phyloP scores from a whole-genome alignment of 2,888 invertebrate species.

The Prionchulus punctatus region DNA sequence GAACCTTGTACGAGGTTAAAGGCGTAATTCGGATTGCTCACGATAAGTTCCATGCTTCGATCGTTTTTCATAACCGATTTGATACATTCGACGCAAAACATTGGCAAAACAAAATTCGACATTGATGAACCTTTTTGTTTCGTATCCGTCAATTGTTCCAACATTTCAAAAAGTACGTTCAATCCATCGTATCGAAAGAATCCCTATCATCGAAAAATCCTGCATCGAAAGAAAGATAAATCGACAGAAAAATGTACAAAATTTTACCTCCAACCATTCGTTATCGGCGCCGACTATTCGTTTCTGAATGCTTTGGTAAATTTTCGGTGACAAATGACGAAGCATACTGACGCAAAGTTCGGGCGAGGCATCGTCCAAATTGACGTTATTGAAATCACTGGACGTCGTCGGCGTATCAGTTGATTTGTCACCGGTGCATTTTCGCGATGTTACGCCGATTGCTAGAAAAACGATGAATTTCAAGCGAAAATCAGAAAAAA shows the following conservation, averaged over 20 bases:
- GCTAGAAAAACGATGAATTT: no score
- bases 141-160: conserved; percentile 1
- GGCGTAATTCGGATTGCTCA: background rate
- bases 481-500: no score
- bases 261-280: conserved; percentile 1
- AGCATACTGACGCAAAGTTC: background rate
- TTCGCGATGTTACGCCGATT: no score
- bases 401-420: no score
- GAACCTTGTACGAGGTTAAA: background rate
- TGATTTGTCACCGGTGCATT: no score
- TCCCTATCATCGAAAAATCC: background rate
- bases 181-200: background rate
- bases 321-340: background rate
- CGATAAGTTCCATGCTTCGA: background rate
- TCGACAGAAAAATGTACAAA: background rate
- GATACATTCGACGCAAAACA: conserved; percentile 5
- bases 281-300: conserved; percentile 1
- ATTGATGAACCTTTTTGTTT: background rate
- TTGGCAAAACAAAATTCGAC: background rate
- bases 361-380: background rate
- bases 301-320: background rate
- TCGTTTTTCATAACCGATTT: conserved; percentile 3
- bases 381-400: no score
- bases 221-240: background rate
- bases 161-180: conserved; percentile 4